Evolutionary conservation across 1,140 invertebrate genomes (phyloP).

Genomic region (Hirudo medicinalis): DNA sequence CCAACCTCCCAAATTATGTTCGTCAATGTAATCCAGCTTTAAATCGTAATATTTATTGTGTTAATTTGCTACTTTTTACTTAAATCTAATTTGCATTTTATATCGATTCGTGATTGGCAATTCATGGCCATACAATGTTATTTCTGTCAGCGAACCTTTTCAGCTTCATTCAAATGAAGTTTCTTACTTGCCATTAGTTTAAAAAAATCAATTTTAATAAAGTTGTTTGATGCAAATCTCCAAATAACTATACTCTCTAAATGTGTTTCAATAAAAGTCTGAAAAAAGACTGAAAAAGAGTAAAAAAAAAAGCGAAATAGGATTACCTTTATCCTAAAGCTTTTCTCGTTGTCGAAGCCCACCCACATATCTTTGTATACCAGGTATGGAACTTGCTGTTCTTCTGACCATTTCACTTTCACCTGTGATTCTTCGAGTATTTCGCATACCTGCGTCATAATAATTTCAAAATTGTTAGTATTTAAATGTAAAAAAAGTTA

Average conservation of each 20-base stretch:
- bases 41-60: neutral
- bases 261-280: neutral
- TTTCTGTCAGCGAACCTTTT: neutral
- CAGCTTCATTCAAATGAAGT: neutral
- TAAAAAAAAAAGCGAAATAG: neutral
- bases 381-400: constrained; percentile 61
- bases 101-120: too few species aligned
- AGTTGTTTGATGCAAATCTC: neutral
- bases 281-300: neutral
- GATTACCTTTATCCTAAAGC: constrained; percentile 41
- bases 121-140: neutral
- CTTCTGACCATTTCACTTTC: constrained; percentile 48
- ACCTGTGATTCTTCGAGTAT: constrained; percentile 29
- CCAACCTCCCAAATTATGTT: neutral
- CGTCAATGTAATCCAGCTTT: neutral
- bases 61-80: neutral
- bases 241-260: neutral
- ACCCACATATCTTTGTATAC: constrained; percentile 72
- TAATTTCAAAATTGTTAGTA: too few species aligned
- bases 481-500: too few species aligned
- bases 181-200: neutral
- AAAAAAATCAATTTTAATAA: neutral
- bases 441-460: constrained; percentile 30
- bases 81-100: neutral
- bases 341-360: constrained; percentile 68